A percentile compares a stretch with the other conserved stretches of the same genome.
Evolutionary conservation across 2,797 vertebrate species (phyloP).

Genomic region (Bradypodion ventrale): DNA sequence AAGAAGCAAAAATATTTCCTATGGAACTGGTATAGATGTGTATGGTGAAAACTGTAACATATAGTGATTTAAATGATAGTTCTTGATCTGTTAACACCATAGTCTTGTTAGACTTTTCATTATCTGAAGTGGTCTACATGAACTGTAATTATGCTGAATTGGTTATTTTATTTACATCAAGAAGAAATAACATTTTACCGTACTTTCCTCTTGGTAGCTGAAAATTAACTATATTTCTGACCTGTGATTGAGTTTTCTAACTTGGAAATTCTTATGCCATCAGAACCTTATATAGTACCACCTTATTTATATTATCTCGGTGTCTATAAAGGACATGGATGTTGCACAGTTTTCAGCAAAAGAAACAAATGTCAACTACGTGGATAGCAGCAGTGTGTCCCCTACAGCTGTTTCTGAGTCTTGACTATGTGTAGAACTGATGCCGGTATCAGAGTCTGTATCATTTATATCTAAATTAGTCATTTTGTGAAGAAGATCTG

Average conservation of each 20-base stretch:
- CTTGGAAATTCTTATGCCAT: neutral
- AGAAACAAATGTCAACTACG: conserved; percentile 37
- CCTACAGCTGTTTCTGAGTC: conserved; percentile 88
- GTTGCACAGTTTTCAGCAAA: conserved; percentile 6
- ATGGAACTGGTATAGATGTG: neutral
- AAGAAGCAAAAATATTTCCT: neutral
- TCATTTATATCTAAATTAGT: conserved; percentile 83
- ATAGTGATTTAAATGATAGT: neutral
- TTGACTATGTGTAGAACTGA: conserved; percentile 97
- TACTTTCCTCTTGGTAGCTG: neutral
- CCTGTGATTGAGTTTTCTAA: neutral
- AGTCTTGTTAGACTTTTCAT: neutral
- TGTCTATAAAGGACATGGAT: neutral
- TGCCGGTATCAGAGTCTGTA: conserved; percentile 97
- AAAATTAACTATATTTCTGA: neutral
- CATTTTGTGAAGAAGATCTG: conserved; percentile 75
- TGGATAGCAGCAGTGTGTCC: conserved; percentile 74
- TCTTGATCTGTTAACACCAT: neutral
- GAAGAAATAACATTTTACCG: neutral
- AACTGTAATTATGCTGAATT: neutral
- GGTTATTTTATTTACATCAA: neutral
- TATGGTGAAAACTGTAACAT: neutral
- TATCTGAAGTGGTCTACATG: neutral
- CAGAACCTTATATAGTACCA: neutral
- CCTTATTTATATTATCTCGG: neutral